Evolutionary conservation across 2,113 vertebrate genomes (phyloP).

Genomic region (Marmota monax): DNA sequence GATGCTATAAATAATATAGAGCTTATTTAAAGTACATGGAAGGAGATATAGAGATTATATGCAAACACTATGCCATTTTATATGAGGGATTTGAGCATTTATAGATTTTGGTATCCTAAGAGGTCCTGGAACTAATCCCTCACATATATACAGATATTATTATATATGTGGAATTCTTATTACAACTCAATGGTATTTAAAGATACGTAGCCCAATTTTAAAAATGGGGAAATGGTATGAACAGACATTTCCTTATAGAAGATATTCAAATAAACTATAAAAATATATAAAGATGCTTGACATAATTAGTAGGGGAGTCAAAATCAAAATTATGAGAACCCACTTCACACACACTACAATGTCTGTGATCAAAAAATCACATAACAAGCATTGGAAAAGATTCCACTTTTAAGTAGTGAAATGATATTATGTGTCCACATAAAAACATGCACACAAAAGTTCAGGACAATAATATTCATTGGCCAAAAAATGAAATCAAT

Average conservation of each 20-base stretch:
- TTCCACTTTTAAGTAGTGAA: background rate
- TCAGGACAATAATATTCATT: background rate
- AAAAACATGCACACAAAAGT: background rate
- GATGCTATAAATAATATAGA: background rate
- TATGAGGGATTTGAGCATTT: background rate
- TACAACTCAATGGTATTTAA: background rate
- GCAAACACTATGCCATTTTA: background rate
- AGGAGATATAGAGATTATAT: background rate
- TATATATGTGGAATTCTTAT: background rate
- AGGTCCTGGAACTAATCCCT: background rate
- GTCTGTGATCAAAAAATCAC: background rate
- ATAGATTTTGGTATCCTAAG: background rate
- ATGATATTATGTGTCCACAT: background rate
- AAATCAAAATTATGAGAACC: background rate
- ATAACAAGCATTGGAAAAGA: background rate
- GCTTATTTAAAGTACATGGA: background rate
- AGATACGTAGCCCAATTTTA: background rate
- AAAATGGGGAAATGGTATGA: background rate
- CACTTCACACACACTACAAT: background rate
- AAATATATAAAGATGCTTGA: background rate
- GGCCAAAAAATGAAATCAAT: background rate
- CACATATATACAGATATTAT: background rate
- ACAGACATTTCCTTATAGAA: background rate
- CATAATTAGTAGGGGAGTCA: background rate
- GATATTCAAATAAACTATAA: background rate